A percentile compares a stretch with the other conserved stretches of the same genome.
These are phyloP conservation scores for Pelodytes ibericus DNA, from an alignment of 2,797 vertebrate genomes.

Conservation along the genomic window DNA sequence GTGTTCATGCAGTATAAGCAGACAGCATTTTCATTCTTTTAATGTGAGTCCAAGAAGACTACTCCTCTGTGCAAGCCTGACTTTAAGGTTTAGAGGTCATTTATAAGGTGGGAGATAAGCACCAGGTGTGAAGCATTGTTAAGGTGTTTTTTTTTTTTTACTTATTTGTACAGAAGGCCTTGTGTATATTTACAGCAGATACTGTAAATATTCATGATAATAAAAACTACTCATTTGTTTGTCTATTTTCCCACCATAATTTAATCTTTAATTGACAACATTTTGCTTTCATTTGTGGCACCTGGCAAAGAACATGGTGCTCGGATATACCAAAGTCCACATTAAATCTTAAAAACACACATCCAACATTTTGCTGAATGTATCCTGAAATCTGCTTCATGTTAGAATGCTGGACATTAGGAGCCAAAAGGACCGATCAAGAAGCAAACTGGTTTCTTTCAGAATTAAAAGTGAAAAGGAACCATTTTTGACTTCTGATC, in stretches of 20 bases:
- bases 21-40: not conserved
- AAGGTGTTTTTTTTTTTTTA: conserved; percentile 40
- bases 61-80: not conserved
- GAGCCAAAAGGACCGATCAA: too few relatives aligned
- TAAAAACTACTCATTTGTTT: conserved; percentile 14
- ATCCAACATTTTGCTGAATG: too few relatives aligned
- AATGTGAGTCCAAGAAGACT: conserved; percentile 11
- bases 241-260: not conserved
- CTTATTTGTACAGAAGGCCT: conserved; percentile 40
- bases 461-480: too few relatives aligned
- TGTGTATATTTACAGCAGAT: conserved; percentile 38
- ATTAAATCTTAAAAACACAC: too few relatives aligned
- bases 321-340: too few relatives aligned
- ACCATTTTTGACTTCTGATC: too few relatives aligned
- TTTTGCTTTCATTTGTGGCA: too few relatives aligned
- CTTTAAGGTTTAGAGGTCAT: conserved; percentile 50
- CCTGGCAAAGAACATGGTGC: too few relatives aligned
- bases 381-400: too few relatives aligned
- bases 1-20: not conserved
- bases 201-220: conserved; percentile 25
- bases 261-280: not conserved
- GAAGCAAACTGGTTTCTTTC: too few relatives aligned
- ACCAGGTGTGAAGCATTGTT: conserved; percentile 84
- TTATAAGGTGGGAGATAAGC: conserved; percentile 63
- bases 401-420: too few relatives aligned